Evolutionary conservation across 2,888 invertebrate genomes (phyloP).

Genomic region (Acleris literana): DNA sequence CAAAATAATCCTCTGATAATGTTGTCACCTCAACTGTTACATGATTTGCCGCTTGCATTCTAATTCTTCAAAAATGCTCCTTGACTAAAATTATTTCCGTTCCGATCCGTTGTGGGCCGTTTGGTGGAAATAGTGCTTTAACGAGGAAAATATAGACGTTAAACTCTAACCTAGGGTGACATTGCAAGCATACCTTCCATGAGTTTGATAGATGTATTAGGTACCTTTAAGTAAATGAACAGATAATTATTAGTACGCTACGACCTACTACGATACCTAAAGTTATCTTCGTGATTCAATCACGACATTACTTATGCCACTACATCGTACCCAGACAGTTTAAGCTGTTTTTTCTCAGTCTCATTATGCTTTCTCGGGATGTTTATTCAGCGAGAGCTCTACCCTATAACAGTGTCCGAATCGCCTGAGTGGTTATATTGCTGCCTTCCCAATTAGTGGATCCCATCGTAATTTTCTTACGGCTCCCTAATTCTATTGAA

Average conservation of each 20-base stretch:
- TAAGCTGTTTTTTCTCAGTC: conserved; percentile 1
- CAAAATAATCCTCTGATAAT: too few relatives aligned
- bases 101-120: too few relatives aligned
- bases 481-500: conserved; percentile 17
- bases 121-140: too few relatives aligned
- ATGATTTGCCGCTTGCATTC: too few relatives aligned
- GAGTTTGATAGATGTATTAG: too few relatives aligned
- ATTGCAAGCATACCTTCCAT: too few relatives aligned
- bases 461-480: conserved; percentile 20
- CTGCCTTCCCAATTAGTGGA: conserved; percentile 18
- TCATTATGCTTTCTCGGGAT: background rate
- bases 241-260: background rate
- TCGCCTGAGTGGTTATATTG: conserved; percentile 4
- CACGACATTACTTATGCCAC: conserved; percentile 7
- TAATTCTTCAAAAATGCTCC: too few relatives aligned
- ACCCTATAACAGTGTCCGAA: conserved; percentile 7
- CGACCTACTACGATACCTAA: background rate
- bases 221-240: background rate
- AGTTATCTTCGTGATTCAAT: background rate
- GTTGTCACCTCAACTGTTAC: too few relatives aligned
- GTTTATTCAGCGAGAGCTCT: conserved; percentile 16
- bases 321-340: background rate
- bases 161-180: too few relatives aligned
- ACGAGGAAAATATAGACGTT: too few relatives aligned
- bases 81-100: too few relatives aligned